Base-by-base conservation (phyloP, 2,113 vertebrate species). In the Semnornis frantzii region DNA sequence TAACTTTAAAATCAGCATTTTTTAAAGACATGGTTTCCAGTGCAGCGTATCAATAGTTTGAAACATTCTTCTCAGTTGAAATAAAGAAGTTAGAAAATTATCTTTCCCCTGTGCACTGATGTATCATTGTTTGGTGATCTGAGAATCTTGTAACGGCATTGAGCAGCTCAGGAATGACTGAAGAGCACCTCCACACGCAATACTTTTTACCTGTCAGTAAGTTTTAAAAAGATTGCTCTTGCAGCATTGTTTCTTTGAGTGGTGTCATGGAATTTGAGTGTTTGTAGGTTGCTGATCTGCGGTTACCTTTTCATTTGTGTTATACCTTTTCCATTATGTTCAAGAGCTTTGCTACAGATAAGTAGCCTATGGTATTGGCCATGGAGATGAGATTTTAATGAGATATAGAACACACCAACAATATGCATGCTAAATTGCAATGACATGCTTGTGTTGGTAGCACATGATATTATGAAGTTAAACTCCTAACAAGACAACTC, bases 341-440 rank as follows among this genome's bases (percentile, higher is more conserved):
- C 92, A 85, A 95, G 91, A 95, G 87, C 31, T 96, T 95, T 93
- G 57, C 66, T 96, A 27, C 72, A 93, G 58, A 86, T 68, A 15
- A 25, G 63, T 79, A 96, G 84, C 90, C 95, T 93, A 92, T 79
- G 78, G 92, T 70, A 76, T 57, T 82, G 77, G 82, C 82, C 94
- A 62, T 74, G 86, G 92, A 95, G 65, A 97, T 94, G 93, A 96
- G 71, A 74, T 58, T 86, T 91, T 94, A 97, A 95, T 92, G 91
- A 91, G 93, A 95, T 74, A 90, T 30, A 96, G 93, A 92, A 70
- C 66, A 94, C 66, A 94, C 90, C 85, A 96, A 83, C 55, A 91
- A 95, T 97, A 96, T 34, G 81, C 81, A 79, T 82, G 68, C 64
- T 92, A 93, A 96, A 97, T 95, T 95, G 85, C 95, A 96, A 90